Conservation (phyloP, 2,888 invertebrate species). For the Melipona beecheii region DNA sequence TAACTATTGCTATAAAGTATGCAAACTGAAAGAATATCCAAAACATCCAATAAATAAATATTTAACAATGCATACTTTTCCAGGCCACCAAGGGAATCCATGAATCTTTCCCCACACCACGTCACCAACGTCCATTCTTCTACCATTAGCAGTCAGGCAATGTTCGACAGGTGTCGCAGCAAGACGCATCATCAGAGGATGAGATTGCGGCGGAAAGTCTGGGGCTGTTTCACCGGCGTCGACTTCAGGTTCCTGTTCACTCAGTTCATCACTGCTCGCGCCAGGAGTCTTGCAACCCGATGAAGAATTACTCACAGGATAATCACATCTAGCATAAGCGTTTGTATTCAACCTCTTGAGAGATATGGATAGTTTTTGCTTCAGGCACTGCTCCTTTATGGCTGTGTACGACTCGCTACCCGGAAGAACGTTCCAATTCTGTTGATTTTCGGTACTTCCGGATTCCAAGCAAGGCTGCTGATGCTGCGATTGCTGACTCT, state of each 20-base stretch:
- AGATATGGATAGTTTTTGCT: constrained; percentile 91
- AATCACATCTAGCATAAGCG: constrained; percentile 86
- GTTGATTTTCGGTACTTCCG: constrained; percentile 84
- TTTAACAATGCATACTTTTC: constrained; percentile 86
- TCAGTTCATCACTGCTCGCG: constrained; percentile 84
- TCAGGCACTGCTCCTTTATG: constrained; percentile 89
- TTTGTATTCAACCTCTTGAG: constrained; percentile 89
- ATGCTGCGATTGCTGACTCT: constrained; percentile 68
- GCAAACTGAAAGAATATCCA: background rate
- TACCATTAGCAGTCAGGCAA: constrained; percentile 85
- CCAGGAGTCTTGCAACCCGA: constrained; percentile 85
- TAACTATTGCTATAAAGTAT: too few relatives aligned
- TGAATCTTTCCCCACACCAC: constrained; percentile 95
- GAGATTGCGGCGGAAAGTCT: constrained; percentile 85
- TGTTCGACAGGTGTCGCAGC: constrained; percentile 86
- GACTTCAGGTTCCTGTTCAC: constrained; percentile 80
- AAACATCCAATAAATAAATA: background rate
- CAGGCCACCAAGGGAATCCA: constrained; percentile 96
- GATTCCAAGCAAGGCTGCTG: constrained; percentile 44
- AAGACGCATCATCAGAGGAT: constrained; percentile 86
- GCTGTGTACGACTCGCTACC: constrained; percentile 85
- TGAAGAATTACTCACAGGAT: constrained; percentile 83
- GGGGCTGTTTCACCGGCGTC: constrained; percentile 84
- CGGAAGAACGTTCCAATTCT: constrained; percentile 83
- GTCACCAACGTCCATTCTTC: constrained; percentile 88